Percentiles rank a stretch among this genome's conserved stretches.
phyloP scores from a whole-genome alignment of 1,140 invertebrate genomes.

The Pogonognathellus flavescens region DNA sequence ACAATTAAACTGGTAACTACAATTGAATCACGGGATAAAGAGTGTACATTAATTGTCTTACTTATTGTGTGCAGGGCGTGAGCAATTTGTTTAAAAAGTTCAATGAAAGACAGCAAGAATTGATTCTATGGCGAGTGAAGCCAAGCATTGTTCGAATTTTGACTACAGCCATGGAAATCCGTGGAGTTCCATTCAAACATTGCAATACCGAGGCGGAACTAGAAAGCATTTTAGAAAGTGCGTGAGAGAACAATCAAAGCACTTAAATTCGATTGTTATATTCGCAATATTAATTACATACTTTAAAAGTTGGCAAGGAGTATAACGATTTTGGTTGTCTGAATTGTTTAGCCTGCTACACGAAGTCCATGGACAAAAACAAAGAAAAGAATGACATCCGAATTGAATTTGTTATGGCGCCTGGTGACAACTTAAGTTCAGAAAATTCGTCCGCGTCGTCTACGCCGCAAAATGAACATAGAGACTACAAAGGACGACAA shows the following conservation, averaged over 20 bases:
- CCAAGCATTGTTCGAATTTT: slow-evolving; percentile 57
- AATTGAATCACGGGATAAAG: background rate
- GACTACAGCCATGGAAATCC: slow-evolving; percentile 52
- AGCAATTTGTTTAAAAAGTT: slow-evolving; percentile 56
- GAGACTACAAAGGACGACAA: background rate
- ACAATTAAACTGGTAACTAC: background rate
- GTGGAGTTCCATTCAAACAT: slow-evolving; percentile 50
- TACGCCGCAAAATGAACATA: background rate
- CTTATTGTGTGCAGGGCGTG: slow-evolving; percentile 53
- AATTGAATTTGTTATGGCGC: background rate
- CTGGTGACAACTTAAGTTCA: background rate
- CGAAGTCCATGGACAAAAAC: background rate
- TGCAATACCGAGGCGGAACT: slow-evolving; percentile 58
- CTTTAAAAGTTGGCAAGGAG: background rate
- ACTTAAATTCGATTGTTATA: background rate
- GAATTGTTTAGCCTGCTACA: background rate
- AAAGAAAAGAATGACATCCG: background rate
- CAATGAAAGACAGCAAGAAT: slow-evolving; percentile 22
- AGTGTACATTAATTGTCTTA: background rate
- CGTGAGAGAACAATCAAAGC: background rate
- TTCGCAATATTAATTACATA: background rate
- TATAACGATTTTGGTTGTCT: background rate
- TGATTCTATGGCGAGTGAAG: slow-evolving; percentile 63
- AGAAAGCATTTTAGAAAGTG: slow-evolving; percentile 58
- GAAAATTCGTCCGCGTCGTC: background rate